A percentile compares a stretch with the other conserved stretches of the same genome.
phyloP scores from a whole-genome alignment of 2,888 invertebrate species.

The Metacarcinus magister region DNA sequence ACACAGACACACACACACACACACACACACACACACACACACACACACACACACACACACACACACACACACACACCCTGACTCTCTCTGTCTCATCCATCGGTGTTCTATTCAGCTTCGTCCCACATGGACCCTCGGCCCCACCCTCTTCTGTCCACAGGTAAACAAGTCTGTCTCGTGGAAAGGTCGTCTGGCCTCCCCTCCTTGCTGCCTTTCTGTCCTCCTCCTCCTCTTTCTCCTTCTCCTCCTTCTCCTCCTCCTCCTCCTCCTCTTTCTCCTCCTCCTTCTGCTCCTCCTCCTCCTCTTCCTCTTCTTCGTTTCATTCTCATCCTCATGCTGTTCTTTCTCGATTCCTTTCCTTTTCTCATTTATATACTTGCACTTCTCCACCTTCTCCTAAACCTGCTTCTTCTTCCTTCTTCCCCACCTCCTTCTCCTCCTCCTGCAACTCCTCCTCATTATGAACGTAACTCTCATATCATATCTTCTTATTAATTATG shows the following conservation, averaged over 20 bases:
- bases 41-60: too few relatives aligned
- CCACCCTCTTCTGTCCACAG: conserved; percentile 45
- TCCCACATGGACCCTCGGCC: neutral
- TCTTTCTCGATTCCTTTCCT: neutral
- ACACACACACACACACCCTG: too few relatives aligned
- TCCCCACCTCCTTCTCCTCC: neutral
- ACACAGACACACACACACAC: neutral
- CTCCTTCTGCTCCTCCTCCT: neutral
- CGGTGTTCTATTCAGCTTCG: neutral
- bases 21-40: too few relatives aligned
- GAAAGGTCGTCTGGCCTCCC: neutral
- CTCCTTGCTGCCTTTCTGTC: too few relatives aligned
- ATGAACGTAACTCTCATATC: too few relatives aligned
- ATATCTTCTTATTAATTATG: too few relatives aligned
- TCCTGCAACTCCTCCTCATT: neutral
- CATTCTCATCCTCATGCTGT: neutral
- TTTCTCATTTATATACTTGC: neutral
- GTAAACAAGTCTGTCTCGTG: neutral
- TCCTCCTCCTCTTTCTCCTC: neutral
- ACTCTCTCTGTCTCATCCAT: neutral
- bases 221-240: neutral
- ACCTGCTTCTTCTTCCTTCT: too few relatives aligned
- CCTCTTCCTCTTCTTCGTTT: neutral
- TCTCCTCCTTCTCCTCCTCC: neutral
- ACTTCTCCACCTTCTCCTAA: neutral